Conservation (phyloP, 2,888 invertebrate species). For the Rhagonycha lutea region DNA sequence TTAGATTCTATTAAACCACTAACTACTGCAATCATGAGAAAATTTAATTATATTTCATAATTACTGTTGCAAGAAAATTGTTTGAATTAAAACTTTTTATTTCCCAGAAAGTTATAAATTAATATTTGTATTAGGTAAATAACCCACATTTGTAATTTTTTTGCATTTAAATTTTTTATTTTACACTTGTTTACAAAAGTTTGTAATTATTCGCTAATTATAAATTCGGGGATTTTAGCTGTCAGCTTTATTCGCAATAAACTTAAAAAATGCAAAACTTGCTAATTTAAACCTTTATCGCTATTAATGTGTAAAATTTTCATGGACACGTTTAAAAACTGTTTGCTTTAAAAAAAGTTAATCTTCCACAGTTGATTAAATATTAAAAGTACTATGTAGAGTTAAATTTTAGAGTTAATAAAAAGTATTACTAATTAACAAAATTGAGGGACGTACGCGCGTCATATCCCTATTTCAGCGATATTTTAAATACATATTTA, state of each 20-base stretch:
- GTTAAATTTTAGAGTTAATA: neutral
- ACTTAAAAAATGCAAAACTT: conserved; percentile 3
- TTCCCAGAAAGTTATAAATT: neutral
- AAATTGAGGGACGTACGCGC: neutral
- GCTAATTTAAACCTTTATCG: neutral
- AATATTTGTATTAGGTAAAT: neutral
- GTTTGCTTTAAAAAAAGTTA: neutral
- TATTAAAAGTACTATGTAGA: neutral
- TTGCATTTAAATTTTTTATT: neutral
- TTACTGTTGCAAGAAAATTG: neutral
- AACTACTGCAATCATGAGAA: neutral
- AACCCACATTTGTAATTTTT: neutral
- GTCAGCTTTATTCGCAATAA: neutral
- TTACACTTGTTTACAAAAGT: neutral
- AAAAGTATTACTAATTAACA: neutral
- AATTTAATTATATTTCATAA: neutral
- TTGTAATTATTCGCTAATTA: conserved; percentile 1
- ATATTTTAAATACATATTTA: no score
- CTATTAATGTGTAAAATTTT: neutral
- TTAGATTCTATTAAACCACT: neutral
- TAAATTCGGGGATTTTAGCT: conserved; percentile 1
- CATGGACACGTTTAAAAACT: neutral
- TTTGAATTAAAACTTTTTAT: neutral
- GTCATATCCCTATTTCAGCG: no score
- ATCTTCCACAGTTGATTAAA: neutral